These are phyloP conservation scores for Spodoptera litura DNA, from an alignment of 1,140 invertebrate species.

Conservation along the genomic window DNA sequence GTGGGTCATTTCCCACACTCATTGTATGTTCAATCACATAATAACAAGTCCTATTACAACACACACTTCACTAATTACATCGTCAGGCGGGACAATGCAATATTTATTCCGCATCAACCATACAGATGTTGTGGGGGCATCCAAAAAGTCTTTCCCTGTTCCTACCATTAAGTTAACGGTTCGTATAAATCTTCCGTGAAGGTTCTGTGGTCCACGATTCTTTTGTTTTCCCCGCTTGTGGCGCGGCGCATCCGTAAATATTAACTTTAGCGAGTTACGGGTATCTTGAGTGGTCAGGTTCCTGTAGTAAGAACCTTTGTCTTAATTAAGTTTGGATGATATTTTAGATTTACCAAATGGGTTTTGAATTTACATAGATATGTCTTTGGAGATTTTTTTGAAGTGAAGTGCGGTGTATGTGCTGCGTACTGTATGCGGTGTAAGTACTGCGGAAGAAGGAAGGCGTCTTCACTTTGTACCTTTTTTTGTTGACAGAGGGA, in stretches of 20 bases:
- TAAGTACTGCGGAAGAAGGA: too few relatives aligned
- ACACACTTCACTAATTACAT: slow-evolving; percentile 11
- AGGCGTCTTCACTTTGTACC: too few relatives aligned
- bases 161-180: slow-evolving; percentile 75
- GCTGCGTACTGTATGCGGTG: too few relatives aligned
- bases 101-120: slow-evolving; percentile 34
- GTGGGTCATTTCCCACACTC: too few relatives aligned
- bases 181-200: slow-evolving; percentile 67
- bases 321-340: neutral
- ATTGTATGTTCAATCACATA: neutral
- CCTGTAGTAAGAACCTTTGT: neutral
- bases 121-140: slow-evolving; percentile 51
- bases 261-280: slow-evolving; percentile 30
- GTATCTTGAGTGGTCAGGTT: slow-evolving; percentile 27
- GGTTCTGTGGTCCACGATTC: neutral
- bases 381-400: neutral
- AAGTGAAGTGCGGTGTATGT: too few relatives aligned
- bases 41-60: neutral
- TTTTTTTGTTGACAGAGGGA: too few relatives aligned
- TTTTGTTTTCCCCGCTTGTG: slow-evolving; percentile 37
- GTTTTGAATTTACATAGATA: neutral
- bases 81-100: neutral
- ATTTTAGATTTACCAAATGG: neutral
- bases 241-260: slow-evolving; percentile 22
- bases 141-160: slow-evolving; percentile 79